Percentiles rank a stretch among this genome's conserved stretches.
Evolutionary conservation across 1,140 invertebrate genomes (phyloP).

Genomic region (Bombus difficillimus): DNA sequence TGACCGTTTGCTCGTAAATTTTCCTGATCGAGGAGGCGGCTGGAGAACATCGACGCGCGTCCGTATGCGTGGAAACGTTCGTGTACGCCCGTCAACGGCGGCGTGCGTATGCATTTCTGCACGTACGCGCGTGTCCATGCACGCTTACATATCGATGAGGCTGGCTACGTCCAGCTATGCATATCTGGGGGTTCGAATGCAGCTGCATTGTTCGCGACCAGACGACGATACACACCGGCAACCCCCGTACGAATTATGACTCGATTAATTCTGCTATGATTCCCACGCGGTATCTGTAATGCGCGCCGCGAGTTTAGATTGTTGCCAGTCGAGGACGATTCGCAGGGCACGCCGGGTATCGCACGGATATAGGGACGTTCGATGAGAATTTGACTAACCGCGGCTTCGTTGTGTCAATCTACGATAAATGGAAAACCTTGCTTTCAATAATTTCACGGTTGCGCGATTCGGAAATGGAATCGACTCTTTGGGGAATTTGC

Average conservation of each 20-base stretch:
- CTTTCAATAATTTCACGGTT: not conserved
- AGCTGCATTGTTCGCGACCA: slow-evolving; percentile 2
- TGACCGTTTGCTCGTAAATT: slow-evolving; percentile 53
- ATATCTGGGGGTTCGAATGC: not conserved
- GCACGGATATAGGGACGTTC: too few relatives aligned
- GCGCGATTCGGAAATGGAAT: too few relatives aligned
- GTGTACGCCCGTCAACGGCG: not conserved
- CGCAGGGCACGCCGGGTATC: not conserved
- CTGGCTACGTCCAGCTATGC: not conserved
- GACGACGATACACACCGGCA: slow-evolving; percentile 24
- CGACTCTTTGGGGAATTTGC: not conserved
- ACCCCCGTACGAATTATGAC: slow-evolving; percentile 26
- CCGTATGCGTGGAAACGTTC: slow-evolving; percentile 30
- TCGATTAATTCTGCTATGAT: slow-evolving; percentile 37
- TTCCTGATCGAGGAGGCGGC: slow-evolving; percentile 47
- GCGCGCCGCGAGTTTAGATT: not conserved
- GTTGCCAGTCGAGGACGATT: not conserved
- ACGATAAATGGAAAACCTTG: not conserved
- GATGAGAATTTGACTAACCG: not conserved
- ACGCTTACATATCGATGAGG: slow-evolving; percentile 17
- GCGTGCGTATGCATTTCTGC: slow-evolving; percentile 41
- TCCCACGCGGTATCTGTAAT: not conserved
- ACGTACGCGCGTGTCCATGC: slow-evolving; percentile 10
- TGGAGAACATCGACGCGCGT: slow-evolving; percentile 11
- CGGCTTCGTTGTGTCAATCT: not conserved